Base-by-base conservation (phyloP, 2,113 vertebrate genomes). In the Callocephalon fimbriatum region DNA sequence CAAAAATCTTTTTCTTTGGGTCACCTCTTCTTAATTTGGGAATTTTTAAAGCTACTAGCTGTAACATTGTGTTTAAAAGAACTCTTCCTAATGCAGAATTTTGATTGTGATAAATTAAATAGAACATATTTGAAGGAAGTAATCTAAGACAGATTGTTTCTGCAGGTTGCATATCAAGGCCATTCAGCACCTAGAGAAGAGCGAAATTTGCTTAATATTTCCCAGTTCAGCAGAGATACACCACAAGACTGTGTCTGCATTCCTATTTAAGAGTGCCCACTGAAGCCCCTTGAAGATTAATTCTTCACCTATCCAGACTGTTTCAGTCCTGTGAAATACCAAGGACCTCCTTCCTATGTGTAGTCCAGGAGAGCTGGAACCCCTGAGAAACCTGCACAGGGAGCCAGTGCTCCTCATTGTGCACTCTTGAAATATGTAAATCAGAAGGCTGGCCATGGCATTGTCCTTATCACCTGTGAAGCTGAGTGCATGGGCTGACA, bases 281-380 rank as follows among this genome's bases (percentile, higher is more conserved):
- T 71, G 45, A 70, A 42, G 26, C 6, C 47, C 5, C 21, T 35
- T 50, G 16, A 77, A 71, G 59, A 38, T 0, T 7, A 72, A 40
- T 83, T 77, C 37, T 76, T 91, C 72, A 77, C 4, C 20, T 87
- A 13, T 47, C 8, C 17, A 54, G 29, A 31, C 10, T 42, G 4
- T 67, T 84, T 81, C 1, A 10, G 26, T 35, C 32, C 14, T 61
- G 5, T 6, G 5, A 71, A 68, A 68, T 45, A 8, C 1, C 0
- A 0, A 37, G 22, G 29, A 25, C 13, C 2, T 53, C 65, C 44
- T 77, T 50, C 56, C 47, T 77, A 50, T 6, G 2, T 15, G 6
- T 22, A 7, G 15, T 38, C 25, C 66, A 19, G 59, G 61, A 58
- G 13, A 84, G 9, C 9, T 88, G 74, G 15, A 85, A 77, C 6